Evolutionary conservation across 1,140 invertebrate species (phyloP).

Genomic region (Apis florea): DNA sequence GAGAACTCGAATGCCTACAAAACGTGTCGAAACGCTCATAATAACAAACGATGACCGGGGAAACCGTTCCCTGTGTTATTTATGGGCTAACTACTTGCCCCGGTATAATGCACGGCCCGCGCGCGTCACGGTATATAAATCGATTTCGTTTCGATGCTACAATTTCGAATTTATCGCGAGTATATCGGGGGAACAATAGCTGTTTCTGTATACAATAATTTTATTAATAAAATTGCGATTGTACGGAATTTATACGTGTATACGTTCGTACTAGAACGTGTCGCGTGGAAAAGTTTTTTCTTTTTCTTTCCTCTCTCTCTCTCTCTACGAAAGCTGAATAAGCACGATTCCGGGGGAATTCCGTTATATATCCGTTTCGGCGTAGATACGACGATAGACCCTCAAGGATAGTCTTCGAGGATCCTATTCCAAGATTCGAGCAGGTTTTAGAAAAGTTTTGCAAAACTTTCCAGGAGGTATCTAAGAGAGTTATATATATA

Average conservation of each 20-base stretch:
- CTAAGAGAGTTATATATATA: neutral
- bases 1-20: constrained; percentile 18
- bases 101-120: too few species aligned
- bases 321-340: too few species aligned
- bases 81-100: neutral
- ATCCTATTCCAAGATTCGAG: constrained; percentile 15
- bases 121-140: neutral
- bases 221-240: too few species aligned
- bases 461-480: neutral
- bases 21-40: constrained; percentile 26
- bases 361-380: neutral
- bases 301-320: too few species aligned
- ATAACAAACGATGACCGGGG: constrained; percentile 19
- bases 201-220: too few species aligned
- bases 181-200: too few species aligned
- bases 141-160: neutral
- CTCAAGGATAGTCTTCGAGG: neutral
- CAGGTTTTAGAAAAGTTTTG: constrained; percentile 13
- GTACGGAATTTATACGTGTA: too few species aligned
- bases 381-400: neutral
- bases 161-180: too few species aligned
- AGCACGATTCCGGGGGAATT: neutral
- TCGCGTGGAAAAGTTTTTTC: too few species aligned
- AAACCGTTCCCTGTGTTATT: neutral
- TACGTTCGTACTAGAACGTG: too few species aligned